These are phyloP conservation scores for Ambastaia sidthimunki DNA, from an alignment of 2,797 vertebrate genomes.

Conservation along the genomic window DNA sequence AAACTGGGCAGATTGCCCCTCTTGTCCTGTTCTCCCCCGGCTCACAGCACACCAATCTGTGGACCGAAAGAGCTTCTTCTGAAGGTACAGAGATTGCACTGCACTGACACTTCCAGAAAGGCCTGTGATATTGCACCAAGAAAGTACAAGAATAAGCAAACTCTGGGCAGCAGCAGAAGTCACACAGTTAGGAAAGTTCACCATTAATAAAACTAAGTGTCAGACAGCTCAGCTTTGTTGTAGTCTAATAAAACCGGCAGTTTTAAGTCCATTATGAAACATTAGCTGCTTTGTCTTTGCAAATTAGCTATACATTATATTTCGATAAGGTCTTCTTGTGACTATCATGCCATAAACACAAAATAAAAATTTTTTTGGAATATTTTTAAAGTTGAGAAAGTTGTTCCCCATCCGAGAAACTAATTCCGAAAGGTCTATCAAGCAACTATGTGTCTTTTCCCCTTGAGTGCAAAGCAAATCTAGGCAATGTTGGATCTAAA, in stretches of 20 bases:
- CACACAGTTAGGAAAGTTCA: conserved; percentile 20
- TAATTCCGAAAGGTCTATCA: neutral
- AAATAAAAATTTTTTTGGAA: neutral
- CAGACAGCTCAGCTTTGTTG: conserved; percentile 30
- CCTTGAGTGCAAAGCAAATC: conserved; percentile 24
- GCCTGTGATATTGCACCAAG: conserved; percentile 41
- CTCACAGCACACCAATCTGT: conserved; percentile 21
- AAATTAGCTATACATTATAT: neutral
- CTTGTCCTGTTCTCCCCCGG: conserved; percentile 29
- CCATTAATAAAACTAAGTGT: conserved; percentile 23
- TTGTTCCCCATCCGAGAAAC: neutral
- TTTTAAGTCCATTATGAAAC: neutral
- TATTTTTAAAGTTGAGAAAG: neutral
- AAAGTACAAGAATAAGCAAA: conserved; percentile 11
- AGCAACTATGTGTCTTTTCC: conserved; percentile 4
- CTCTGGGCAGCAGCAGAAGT: conserved; percentile 42
- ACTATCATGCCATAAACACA: neutral
- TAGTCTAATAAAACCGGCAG: conserved; percentile 23
- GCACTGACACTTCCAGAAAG: conserved; percentile 39
- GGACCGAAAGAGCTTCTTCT: conserved; percentile 26
- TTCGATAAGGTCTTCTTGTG: neutral
- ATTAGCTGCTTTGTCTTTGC: neutral
- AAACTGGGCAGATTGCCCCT: conserved; percentile 48
- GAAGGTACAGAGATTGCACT: conserved; percentile 52
- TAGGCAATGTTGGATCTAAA: neutral